Base-by-base conservation (phyloP, 2,888 invertebrate genomes). In the Tolmerus cingulatus region DNA sequence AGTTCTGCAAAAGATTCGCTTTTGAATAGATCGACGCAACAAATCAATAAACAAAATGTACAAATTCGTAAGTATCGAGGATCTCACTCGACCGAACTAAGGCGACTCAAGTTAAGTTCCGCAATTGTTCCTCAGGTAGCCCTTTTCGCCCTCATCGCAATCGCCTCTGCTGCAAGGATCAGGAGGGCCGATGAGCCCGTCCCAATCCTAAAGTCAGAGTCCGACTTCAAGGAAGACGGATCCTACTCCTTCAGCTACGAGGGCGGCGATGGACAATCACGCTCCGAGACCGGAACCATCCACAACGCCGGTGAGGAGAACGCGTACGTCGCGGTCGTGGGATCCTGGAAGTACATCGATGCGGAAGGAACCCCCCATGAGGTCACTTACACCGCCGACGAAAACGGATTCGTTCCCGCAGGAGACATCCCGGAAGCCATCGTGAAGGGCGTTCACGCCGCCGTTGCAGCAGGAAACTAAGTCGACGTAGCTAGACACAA, bases 381-480 rank as follows among this genome's bases (percentile, higher is more conserved):
- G 87, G 92, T 92, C 1, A 90, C 89, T 89, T 92, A 92, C 66
- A 92, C 92, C 0, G 92, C 92, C 14, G 92, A 92, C 81, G 90
- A 90, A 57, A 91, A 92, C 88, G 92, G 92, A 43, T 92, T 92
- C 79, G 92, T 92, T 9, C 92, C 92, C 34, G 88, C 90, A 12
- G 91, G 92, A 5, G 89, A 89, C 1, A 92, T 92, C 51, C 89
- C 90, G 84, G 89, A 90, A 12, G 91, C 92, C 30, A 92, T 92
- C 43, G 90, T 91, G 0, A 90, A 91, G 4, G 91, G 90, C 12
- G 93, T 92, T 37, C 89, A 90, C 51, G 90, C 90, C 9, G 92
- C 92, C 66, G 91, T 66, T 5, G 27, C n/a, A 27, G 66, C 23
- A 3, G 27, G 2, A 12, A 9, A 66, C 1, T 55, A 57, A 57